Base-by-base conservation (phyloP, 2,888 invertebrate genomes). In the Synanthedon myopaeformis region DNA sequence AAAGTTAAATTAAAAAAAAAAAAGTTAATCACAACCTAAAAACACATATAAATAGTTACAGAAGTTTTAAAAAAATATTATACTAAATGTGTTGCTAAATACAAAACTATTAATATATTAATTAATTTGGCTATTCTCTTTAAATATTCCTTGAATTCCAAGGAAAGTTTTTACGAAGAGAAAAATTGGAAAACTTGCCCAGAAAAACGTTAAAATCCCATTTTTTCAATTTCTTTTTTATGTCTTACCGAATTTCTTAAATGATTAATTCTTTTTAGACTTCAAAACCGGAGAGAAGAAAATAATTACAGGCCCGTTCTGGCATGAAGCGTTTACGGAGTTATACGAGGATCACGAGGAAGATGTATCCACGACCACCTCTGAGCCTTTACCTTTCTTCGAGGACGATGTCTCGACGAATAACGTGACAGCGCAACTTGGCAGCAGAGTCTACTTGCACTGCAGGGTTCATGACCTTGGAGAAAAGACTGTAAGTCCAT, bases 381-480 rank as follows among this genome's bases (percentile, higher is more conserved):
- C 90, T 11, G 93, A 92, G 63, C 92, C 93, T 0, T 84, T 91
- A 59, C 93, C 93, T 0, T 92, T 91, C 76, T 94, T 94, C 73
- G 92, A 92, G 66, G 92, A 93, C 66, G 86, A 84, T 49, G 85
- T 89, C 13, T 88, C 89, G 4, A 88, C 91, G 1, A 92, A 91
- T 69, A 92, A 92, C 67, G 89, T 92, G 62, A 92, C 92, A 11
- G 90, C 91, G 0, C 93, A 92, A 66, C 70, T 92, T 10, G 91
- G 91, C 3, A 90, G 89, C 54, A 87, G 89, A 41, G 91, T 92
- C 4, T 87, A 91, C 59, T 73, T 93, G 52, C 92, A 92, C 64
- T 93, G 92, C 67, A 81, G 90, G 57, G 92, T 92, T 28, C 91
- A 91, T 64, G 91, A 92, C 60, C 78, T 92, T 56, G 91, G 91